Base-by-base conservation (phyloP, 2,797 vertebrate genomes). In the Fundulus diaphanus region DNA sequence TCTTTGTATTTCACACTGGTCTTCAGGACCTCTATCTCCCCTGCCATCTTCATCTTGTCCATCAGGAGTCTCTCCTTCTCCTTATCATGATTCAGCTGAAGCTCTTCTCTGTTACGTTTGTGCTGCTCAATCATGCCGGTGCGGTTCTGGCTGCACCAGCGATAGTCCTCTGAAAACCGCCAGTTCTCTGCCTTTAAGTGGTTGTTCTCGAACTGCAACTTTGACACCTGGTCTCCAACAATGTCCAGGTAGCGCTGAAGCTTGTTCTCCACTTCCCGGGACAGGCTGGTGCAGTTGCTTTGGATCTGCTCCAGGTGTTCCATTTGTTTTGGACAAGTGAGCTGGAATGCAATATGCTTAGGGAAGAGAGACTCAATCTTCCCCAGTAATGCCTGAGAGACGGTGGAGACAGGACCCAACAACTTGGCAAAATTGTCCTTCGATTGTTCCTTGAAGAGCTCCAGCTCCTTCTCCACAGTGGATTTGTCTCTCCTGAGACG, bases 241-340 rank as follows among this genome's bases (percentile, higher is more conserved):
- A 0, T 76, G 42, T 92, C 46, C 82, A 96, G 87, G 82, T 96
- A 95, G 4, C 1, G 29, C 85, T 96, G 95, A 40, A 96, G 91
- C 78, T 85, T 94, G 77, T 91, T 89, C 79, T 93, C 94, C 61
- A 95, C 92, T 1, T 95, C 92, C 37, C 71, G 84, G 59, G 94
- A 95, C 69, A 96, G 79, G 72, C 84, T 94, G 86, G 91, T 92
- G 87, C 96, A 96, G 69, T 95, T 95, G 70, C 40, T 85, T n/a
- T 87, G 93, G 78, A 96, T 96, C 81, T 94, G 90, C 74, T 94
- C 93, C 29, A 96, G 87, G 79, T 95, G 84, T 0, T 90, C 86
- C 54, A 75, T 88, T 87, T 95, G 94, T 44, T 94, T 95, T 0
- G 71, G 0, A 33, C 94, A 96, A 56, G 89, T 93, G 20, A 96